These are phyloP conservation scores for Monochamus alternatus DNA, from an alignment of 2,888 invertebrate species.

Conservation along the genomic window DNA sequence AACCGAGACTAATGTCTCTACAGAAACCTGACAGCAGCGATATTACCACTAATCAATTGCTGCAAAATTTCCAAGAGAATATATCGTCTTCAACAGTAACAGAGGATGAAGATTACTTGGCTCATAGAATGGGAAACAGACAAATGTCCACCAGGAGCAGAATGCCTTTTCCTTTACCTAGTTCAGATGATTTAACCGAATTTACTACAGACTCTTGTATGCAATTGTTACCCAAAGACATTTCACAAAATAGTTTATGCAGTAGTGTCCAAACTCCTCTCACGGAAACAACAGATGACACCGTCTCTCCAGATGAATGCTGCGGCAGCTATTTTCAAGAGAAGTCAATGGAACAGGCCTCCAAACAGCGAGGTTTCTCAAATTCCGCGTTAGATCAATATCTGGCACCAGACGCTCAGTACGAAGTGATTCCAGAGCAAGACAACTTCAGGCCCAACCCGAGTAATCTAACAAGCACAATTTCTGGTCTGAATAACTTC, in stretches of 20 bases:
- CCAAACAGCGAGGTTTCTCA: constrained; percentile 55
- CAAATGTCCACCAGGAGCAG: constrained; percentile 77
- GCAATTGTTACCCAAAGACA: constrained; percentile 65
- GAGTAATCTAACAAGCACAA: constrained; percentile 68
- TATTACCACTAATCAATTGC: constrained; percentile 56
- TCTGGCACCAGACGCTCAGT: constrained; percentile 77
- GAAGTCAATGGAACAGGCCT: constrained; percentile 55
- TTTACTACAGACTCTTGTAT: constrained; percentile 60
- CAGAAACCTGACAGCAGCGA: constrained; percentile 69
- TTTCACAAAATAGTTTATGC: constrained; percentile 67
- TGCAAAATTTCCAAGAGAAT: constrained; percentile 65
- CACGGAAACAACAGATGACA: constrained; percentile 70
- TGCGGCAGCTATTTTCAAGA: constrained; percentile 66
- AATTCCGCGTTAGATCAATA: constrained; percentile 53
- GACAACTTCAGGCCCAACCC: constrained; percentile 61
- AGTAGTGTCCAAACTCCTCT: constrained; percentile 69
- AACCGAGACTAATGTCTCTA: constrained; percentile 66
- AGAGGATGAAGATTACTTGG: constrained; percentile 75
- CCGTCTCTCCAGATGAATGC: constrained; percentile 66
- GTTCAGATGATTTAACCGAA: constrained; percentile 65
- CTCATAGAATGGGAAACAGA: constrained; percentile 73
- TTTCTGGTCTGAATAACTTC: constrained; percentile 67
- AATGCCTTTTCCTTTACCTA: constrained; percentile 73
- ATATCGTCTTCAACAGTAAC: constrained; percentile 62
- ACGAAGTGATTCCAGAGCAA: constrained; percentile 74